Base-by-base conservation (phyloP, 2,113 vertebrate species). In the Bubo blakistoni region DNA sequence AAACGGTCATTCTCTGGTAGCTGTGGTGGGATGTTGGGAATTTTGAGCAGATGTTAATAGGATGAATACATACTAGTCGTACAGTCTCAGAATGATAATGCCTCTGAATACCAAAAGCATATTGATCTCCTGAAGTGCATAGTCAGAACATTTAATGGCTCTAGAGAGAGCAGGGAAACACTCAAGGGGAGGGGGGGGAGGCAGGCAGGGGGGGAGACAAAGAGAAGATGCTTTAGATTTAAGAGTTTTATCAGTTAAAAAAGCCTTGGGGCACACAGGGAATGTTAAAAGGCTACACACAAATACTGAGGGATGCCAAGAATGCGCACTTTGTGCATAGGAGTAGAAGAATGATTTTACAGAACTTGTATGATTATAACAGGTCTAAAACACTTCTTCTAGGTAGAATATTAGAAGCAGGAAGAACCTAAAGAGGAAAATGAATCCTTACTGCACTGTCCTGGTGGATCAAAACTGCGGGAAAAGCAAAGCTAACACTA, bases 41-140 rank as follows among this genome's bases (percentile, higher is more conserved):
- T 97, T 88, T 27, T 83, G 92, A 97, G 94, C 92, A 94, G 95
- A 97, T 97, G 96, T 95, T 97, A 95, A 96, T 85, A 91, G 84
- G 89, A 92, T 90, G 94, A 95, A 96, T 49, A 87, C 81, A 79
- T 38, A 85, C 14, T 32, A 94, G 74, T 34, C 0, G 1, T 21
- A 95, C 92, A 91, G 62, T 19, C 86, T 80, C 94, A 80, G 95
- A 97, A 97, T 95, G 66, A 91, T 95, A 97, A 96, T 96, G 94
- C 24, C 38, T 46, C 88, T 73, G 85, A 87, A 94, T 73, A 95
- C 84, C 96, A 91, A 92, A 87, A 72, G 74, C 95, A 92, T 91
- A 94, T 89, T 66, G 94, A 96, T 97, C 86, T 92, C 81, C 84
- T 62, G 30, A 85, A 95, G 86, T 83, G 78, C 94, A 92, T 2